Percentiles rank a stretch among this genome's conserved stretches.
Evolutionary conservation across 2,888 invertebrate genomes (phyloP).

Genomic region (Globia sparganii): DNA sequence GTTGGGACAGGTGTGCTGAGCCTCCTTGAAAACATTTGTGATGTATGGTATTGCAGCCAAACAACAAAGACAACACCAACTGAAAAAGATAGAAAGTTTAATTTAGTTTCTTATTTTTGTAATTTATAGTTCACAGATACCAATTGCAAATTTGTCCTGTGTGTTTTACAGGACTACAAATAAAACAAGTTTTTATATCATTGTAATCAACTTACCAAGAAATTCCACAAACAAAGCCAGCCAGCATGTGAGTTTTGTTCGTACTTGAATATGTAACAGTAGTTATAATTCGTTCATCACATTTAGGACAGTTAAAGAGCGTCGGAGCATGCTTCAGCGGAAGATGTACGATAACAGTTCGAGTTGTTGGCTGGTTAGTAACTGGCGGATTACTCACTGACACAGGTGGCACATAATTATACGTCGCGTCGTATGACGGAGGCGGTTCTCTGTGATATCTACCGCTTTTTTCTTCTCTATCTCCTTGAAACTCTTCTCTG

Average conservation of each 20-base stretch:
- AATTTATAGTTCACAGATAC: background rate
- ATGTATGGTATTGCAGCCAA: conserved; percentile 84
- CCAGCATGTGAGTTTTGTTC: conserved; percentile 83
- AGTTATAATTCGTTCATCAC: conserved; percentile 79
- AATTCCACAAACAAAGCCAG: conserved; percentile 86
- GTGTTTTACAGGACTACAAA: background rate
- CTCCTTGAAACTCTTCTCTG: conserved; percentile 66
- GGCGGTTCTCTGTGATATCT: conserved; percentile 76
- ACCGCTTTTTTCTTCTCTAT: conserved; percentile 63
- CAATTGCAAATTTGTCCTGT: background rate
- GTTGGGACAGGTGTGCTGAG: conserved; percentile 84
- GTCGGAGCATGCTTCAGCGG: conserved; percentile 77
- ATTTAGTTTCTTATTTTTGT: too few species aligned
- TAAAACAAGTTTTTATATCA: background rate
- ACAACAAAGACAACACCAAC: conserved; percentile 87
- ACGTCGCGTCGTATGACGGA: conserved; percentile 78
- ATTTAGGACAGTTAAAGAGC: conserved; percentile 79
- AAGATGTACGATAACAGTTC: conserved; percentile 78
- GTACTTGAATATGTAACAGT: conserved; percentile 83
- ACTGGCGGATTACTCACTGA: conserved; percentile 68
- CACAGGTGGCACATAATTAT: conserved; percentile 46
- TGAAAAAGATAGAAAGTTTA: conserved; percentile 70
- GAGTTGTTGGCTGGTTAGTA: conserved; percentile 73
- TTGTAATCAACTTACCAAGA: conserved; percentile 74
- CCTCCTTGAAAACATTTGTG: conserved; percentile 79